Evolutionary conservation across 2,888 invertebrate species (phyloP).

Genomic region (Agapostemon virescens): DNA sequence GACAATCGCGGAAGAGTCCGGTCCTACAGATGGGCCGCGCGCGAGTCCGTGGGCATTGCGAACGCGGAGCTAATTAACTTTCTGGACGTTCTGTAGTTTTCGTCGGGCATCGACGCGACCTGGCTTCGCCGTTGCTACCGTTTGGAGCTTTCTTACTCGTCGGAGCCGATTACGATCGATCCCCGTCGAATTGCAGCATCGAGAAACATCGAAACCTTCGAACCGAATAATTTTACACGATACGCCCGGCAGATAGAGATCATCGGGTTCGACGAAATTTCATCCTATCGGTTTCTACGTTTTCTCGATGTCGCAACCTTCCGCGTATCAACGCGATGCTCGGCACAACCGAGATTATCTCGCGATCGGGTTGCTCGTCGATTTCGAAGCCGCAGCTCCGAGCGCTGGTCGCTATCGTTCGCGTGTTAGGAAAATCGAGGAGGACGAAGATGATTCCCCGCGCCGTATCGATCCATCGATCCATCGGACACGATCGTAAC

Average conservation of each 20-base stretch:
- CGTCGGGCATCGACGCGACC: too few species aligned
- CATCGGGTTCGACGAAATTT: background rate
- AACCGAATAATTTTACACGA: background rate
- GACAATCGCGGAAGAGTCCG: slow-evolving; percentile 14
- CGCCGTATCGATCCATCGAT: slow-evolving; percentile 48
- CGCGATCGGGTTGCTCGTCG: background rate
- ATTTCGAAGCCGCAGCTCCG: background rate
- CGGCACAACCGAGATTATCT: background rate
- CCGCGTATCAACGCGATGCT: background rate
- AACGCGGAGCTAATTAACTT: background rate
- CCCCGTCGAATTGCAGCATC: background rate
- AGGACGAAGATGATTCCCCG: slow-evolving; percentile 58
- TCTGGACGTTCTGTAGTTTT: too few species aligned
- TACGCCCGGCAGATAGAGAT: background rate
- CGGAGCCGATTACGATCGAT: background rate
- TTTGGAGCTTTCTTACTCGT: too few species aligned
- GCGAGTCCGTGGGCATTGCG: background rate
- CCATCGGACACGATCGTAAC: slow-evolving; percentile 51
- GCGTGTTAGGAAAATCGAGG: slow-evolving; percentile 3
- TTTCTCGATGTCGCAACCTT: background rate
- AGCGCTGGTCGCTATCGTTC: background rate
- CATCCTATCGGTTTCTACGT: background rate
- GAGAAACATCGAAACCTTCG: background rate
- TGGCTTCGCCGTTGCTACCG: too few species aligned
- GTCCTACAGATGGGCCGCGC: background rate